Evolutionary conservation across 2,888 invertebrate species (phyloP).

Genomic region (Alloplasta piceator): DNA sequence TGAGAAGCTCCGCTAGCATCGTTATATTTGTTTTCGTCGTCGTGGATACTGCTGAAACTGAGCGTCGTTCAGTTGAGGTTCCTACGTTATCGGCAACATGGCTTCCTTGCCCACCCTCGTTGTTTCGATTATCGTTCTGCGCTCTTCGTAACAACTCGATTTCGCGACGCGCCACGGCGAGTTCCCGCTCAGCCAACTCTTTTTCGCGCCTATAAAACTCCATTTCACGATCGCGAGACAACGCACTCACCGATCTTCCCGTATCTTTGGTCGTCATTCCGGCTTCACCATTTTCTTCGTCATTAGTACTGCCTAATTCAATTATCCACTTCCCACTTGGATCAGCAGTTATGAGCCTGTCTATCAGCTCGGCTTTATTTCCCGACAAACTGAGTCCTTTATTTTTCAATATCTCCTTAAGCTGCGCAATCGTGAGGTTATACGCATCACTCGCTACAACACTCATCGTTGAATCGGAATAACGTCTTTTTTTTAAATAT

Average conservation of each 20-base stretch:
- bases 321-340: neutral
- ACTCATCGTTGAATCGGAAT: constrained; percentile 20
- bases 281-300: neutral
- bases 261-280: too few relatives aligned
- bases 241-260: too few relatives aligned
- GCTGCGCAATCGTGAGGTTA: constrained; percentile 1
- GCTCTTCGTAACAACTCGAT: constrained; percentile 11
- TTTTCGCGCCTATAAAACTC: neutral
- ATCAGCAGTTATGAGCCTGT: neutral
- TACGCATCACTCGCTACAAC: neutral
- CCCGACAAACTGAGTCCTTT: constrained; percentile 24
- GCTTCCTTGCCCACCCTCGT: neutral
- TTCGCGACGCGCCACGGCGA: neutral
- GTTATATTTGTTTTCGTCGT: constrained; percentile 34
- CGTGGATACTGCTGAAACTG: neutral
- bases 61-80: neutral
- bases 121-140: neutral
- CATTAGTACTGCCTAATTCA: neutral
- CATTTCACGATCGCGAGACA: neutral
- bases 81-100: neutral
- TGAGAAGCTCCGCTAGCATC: constrained; percentile 26
- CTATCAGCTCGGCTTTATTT: constrained; percentile 8
- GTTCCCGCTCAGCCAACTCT: neutral
- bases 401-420: neutral
- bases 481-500: neutral